Evolutionary conservation across 1,140 invertebrate species (phyloP).

Genomic region (Solenopsis fugax): DNA sequence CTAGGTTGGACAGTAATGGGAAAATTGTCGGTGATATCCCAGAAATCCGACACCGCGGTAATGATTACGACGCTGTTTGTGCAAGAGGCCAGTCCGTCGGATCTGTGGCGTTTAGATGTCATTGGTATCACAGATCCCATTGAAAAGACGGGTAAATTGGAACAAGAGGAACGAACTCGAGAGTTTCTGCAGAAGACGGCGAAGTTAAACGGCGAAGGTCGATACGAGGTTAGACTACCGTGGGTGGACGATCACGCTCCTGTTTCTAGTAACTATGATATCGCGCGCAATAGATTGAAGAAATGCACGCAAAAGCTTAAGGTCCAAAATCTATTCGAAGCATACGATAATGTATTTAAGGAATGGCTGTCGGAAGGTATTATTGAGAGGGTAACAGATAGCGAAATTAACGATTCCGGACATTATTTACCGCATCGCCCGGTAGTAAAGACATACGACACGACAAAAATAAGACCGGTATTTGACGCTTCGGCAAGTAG

Average conservation of each 20-base stretch:
- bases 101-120: conserved; percentile 81
- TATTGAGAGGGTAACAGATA: conserved; percentile 10
- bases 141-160: conserved; percentile 60
- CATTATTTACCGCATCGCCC: conserved; percentile 65
- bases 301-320: conserved; percentile 67
- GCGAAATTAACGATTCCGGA: background rate
- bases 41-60: background rate
- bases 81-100: conserved; percentile 59
- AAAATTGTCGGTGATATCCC: background rate
- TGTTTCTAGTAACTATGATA: too few relatives aligned
- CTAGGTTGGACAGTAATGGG: background rate
- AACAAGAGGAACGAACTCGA: conserved; percentile 55
- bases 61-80: conserved; percentile 37
- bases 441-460: conserved; percentile 52
- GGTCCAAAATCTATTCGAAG: conserved; percentile 61
- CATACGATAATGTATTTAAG: conserved; percentile 77
- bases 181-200: conserved; percentile 74
- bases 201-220: too few relatives aligned
- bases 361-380: conserved; percentile 67
- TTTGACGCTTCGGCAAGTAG: conserved; percentile 55
- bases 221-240: too few relatives aligned
- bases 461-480: conserved; percentile 41
- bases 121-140: conserved; percentile 80
- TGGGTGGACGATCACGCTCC: too few relatives aligned
- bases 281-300: too few relatives aligned